Evolutionary conservation across 2,797 vertebrate genomes (phyloP).

Genomic region (Rhincodon typus): DNA sequence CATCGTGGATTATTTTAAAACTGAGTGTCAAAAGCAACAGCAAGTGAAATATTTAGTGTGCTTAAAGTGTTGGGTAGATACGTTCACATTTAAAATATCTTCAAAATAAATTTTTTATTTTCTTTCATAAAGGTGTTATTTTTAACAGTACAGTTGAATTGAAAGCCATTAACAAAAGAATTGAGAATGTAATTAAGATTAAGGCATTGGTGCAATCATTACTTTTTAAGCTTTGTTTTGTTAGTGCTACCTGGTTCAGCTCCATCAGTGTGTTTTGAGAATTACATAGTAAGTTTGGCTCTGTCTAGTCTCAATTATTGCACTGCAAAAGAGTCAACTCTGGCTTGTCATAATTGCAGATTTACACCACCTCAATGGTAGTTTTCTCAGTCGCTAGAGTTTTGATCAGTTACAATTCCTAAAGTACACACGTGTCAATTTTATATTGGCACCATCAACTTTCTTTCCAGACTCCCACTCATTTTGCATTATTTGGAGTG

Average conservation of each 20-base stretch:
- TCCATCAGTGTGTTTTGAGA: background rate
- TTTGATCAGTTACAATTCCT: background rate
- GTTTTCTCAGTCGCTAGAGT: background rate
- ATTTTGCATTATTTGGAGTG: background rate
- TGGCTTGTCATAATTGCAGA: background rate
- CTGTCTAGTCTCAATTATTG: background rate
- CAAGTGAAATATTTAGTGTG: background rate
- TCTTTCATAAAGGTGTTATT: no score
- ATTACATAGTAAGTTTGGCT: background rate
- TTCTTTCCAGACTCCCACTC: background rate
- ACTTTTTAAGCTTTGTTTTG: background rate
- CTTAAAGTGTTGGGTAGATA: background rate
- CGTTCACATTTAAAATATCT: background rate
- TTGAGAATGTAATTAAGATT: background rate
- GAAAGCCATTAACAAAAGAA: background rate
- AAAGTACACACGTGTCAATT: background rate
- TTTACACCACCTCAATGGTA: background rate
- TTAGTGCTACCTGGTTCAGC: background rate
- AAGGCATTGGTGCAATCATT: no score
- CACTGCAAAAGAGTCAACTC: background rate
- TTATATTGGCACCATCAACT: no score
- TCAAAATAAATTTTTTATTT: background rate
- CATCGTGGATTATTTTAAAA: background rate
- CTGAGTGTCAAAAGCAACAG: background rate
- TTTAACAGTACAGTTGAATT: background rate